Conservation (phyloP, 2,888 invertebrate genomes). For the Aphidoletes aphidimyza region DNA sequence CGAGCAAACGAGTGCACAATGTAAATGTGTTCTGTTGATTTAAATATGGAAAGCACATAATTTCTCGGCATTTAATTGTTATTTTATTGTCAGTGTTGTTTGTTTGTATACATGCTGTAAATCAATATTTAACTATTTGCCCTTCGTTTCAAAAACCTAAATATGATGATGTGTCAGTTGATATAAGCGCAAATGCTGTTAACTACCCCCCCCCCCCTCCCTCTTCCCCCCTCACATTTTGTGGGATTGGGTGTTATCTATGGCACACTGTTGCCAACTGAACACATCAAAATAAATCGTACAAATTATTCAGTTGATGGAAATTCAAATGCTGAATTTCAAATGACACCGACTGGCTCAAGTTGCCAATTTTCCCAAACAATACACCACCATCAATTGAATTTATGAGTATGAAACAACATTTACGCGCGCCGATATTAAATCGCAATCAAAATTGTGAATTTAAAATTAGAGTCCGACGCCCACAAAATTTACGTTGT, state of each 20-base stretch:
- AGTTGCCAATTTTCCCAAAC: background rate
- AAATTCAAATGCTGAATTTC: background rate
- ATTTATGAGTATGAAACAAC: slow-evolving; percentile 7
- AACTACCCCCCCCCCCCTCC: too few relatives aligned
- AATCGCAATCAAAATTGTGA: background rate
- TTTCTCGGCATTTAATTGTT: slow-evolving; percentile 18
- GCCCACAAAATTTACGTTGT: background rate
- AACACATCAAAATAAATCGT: too few relatives aligned
- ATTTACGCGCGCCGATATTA: background rate
- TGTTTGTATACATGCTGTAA: slow-evolving; percentile 22
- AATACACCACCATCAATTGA: background rate
- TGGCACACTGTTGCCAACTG: background rate
- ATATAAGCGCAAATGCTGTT: too few relatives aligned
- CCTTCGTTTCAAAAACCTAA: background rate
- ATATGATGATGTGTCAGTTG: slow-evolving; percentile 7
- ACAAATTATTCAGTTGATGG: background rate
- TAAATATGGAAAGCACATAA: background rate
- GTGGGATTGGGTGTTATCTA: too few relatives aligned
- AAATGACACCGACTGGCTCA: too few relatives aligned
- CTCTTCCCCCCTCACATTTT: too few relatives aligned
- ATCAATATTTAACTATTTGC: slow-evolving; percentile 49
- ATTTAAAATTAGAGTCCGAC: background rate
- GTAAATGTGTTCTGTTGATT: too few relatives aligned
- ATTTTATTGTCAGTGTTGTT: slow-evolving; percentile 5
- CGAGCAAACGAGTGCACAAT: too few relatives aligned